Evolutionary conservation across 2,113 vertebrate species (phyloP), one percentile per base, ranked within the genome.

Genomic region (Leptobrachium leishanense): DNA sequence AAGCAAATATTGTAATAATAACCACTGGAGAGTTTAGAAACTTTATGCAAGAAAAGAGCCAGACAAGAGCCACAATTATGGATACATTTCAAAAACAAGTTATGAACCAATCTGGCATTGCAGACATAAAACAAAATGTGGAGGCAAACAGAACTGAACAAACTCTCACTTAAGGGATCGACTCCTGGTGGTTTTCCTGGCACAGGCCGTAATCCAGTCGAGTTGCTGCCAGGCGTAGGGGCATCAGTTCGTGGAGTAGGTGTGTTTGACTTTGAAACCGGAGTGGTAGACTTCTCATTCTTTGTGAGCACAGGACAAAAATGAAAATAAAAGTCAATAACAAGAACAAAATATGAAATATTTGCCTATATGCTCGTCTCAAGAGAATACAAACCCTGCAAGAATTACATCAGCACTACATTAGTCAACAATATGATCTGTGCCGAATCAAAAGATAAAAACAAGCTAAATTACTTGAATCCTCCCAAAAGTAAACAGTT

Each of bases 251-350:
- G 88, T 81, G 94, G 94, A 88, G 94, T 94, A 71, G 94, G 94
- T 59, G 94, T 95, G 85, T 86, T 95, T 70, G 94, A 95, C 84
- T 95, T 95, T 65, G 94, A 95, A 82, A 95, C 94, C 41, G 94
- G 94, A 85, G 94, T 95, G 63, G 92, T 94, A 81, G 94, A 95
- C 85, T 95, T 95, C 90, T 95, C 94, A 86, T 95, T 95, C 94
- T 95, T 84, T n/a, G 78, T 81, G 71, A 43, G 84, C 31, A 11
- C 1, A 70, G 83, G 11, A 31, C 54, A 80, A 76, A 62, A 42
- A 2, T 76, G 20, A 7, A 62, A 70, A 40, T 40, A n/a, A 70
- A 31, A 12, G 5, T 74, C 9, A 62, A 44, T 8, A 20, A 13
- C 64, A 54, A 78, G 66, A 41, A 57, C 15, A 64, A 31, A 20